phyloP scores from a whole-genome alignment of 2,113 vertebrate species.

The Takifugu bimaculatus region DNA sequence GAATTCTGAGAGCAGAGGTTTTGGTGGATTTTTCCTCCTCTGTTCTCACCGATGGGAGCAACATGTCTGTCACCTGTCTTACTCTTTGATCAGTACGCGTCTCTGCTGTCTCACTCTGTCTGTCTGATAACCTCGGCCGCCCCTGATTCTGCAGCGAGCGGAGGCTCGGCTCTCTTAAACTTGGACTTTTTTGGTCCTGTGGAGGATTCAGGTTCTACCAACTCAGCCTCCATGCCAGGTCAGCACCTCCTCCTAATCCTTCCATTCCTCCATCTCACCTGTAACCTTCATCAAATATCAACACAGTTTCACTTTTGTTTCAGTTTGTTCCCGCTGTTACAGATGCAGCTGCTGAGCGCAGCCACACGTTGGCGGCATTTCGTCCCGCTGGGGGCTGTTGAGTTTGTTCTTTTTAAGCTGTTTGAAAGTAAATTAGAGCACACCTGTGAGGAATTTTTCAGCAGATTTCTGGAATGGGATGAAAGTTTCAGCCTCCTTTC shows the following conservation, averaged over 20 bases:
- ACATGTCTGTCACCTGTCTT: not conserved
- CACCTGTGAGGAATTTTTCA: too few relatives aligned
- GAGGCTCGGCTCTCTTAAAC: slow-evolving; percentile 98
- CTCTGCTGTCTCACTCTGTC: slow-evolving; percentile 23
- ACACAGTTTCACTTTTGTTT: not conserved
- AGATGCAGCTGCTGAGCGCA: too few relatives aligned
- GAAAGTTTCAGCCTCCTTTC: too few relatives aligned
- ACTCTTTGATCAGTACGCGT: slow-evolving; percentile 28
- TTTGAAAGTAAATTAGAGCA: too few relatives aligned
- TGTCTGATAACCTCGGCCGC: slow-evolving; percentile 32
- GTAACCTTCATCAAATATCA: not conserved
- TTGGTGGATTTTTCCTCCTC: slow-evolving; percentile 18
- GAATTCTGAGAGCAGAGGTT: not conserved
- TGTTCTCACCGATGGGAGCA: not conserved
- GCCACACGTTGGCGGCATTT: too few relatives aligned
- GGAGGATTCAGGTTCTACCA: slow-evolving; percentile 94
- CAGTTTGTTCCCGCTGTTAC: too few relatives aligned
- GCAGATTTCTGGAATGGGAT: too few relatives aligned
- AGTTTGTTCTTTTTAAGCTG: too few relatives aligned
- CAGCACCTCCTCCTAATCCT: slow-evolving; percentile 66
- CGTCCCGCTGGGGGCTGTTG: too few relatives aligned
- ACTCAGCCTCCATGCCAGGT: slow-evolving; percentile 96
- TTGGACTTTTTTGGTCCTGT: slow-evolving; percentile 99
- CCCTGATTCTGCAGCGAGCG: slow-evolving; percentile 83
- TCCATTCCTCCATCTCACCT: not conserved